These are phyloP conservation scores for Linnaemya tessellans DNA, from an alignment of 2,888 invertebrate species.

Conservation along the genomic window DNA sequence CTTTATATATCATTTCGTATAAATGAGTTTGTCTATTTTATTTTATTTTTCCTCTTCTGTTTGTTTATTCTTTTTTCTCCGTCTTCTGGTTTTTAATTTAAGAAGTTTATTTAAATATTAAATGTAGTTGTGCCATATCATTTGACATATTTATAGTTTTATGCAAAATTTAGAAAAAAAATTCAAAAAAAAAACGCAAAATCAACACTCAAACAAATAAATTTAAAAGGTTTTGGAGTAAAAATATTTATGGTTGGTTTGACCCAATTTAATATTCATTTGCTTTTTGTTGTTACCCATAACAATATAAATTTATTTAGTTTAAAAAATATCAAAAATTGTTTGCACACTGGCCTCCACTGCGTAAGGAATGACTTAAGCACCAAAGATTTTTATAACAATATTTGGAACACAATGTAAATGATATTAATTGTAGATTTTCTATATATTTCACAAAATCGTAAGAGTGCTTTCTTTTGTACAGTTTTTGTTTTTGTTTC, in stretches of 20 bases:
- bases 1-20: constrained; percentile 51
- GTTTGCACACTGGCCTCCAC: constrained; percentile 3
- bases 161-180: constrained; percentile 58
- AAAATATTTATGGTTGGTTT: constrained; percentile 66
- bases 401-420: too few relatives aligned
- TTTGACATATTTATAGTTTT: constrained; percentile 68
- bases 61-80: not conserved
- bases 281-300: not conserved
- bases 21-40: constrained; percentile 19
- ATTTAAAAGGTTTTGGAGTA: constrained; percentile 33
- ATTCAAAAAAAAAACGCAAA: not conserved
- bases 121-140: constrained; percentile 44
- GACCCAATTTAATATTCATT: constrained; percentile 56
- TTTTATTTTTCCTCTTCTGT: constrained; percentile 8
- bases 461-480: too few relatives aligned
- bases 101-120: constrained; percentile 67
- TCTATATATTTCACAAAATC: not conserved
- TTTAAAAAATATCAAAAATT: not conserved
- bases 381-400: not conserved
- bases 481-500: too few relatives aligned
- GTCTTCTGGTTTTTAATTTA: constrained; percentile 48
- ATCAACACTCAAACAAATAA: constrained; percentile 5
- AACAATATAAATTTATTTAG: constrained; percentile 18
- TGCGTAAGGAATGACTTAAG: not conserved
- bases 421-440: too few relatives aligned